Percentiles rank a stretch among this genome's conserved stretches.
phyloP scores from a whole-genome alignment of 2,888 invertebrate genomes.

The Nomada ruficornis region DNA sequence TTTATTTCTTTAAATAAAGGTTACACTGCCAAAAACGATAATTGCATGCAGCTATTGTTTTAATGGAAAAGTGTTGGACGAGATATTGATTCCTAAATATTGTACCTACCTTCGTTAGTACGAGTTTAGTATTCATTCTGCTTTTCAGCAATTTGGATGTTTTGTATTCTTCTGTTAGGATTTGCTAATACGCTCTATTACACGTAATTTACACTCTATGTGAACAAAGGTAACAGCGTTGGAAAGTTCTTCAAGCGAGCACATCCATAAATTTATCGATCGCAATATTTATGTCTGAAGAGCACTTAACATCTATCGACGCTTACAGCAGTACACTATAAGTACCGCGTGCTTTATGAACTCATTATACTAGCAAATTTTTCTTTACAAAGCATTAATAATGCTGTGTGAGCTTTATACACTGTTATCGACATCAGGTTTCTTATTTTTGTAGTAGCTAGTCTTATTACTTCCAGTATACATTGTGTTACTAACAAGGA shows the following conservation, averaged over 20 bases:
- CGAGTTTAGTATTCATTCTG: too few species aligned
- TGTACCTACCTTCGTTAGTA: not conserved
- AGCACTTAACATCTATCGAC: constrained; percentile 10
- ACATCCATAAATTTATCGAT: constrained; percentile 62
- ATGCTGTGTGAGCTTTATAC: not conserved
- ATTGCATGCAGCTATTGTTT: not conserved
- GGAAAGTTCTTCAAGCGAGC: constrained; percentile 55
- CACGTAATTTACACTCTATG: constrained; percentile 9
- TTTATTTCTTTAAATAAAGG: not conserved
- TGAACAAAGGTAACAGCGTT: constrained; percentile 38
- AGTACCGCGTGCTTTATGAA: constrained; percentile 33
- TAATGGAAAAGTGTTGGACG: not conserved
- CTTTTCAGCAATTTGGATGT: too few species aligned
- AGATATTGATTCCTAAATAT: not conserved
- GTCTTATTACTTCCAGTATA: constrained; percentile 1
- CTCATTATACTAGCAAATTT: constrained; percentile 44
- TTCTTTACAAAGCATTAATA: constrained; percentile 21
- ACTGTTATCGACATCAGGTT: constrained; percentile 15
- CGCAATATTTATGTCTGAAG: constrained; percentile 44
- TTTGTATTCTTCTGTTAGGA: too few species aligned
- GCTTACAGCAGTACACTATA: not conserved
- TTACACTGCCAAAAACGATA: not conserved
- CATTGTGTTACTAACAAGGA: not conserved
- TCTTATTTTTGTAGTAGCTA: not conserved
- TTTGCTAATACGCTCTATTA: not conserved